Conservation (phyloP, 2,888 invertebrate species). For the Acleris cristana region DNA sequence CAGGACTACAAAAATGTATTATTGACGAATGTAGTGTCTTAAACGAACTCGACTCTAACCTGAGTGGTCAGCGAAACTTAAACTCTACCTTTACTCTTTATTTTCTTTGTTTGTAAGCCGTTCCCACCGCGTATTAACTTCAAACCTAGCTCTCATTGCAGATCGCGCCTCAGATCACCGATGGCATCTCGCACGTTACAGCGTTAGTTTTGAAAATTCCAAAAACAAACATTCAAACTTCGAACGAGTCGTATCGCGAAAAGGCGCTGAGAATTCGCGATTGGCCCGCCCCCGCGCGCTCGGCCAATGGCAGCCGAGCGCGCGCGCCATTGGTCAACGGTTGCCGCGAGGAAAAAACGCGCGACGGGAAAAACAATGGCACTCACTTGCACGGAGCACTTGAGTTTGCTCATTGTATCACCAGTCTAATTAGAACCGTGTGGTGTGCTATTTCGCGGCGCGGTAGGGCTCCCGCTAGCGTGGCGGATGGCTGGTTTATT, state of each 20-base stretch:
- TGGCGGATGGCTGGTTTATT: constrained; percentile 10
- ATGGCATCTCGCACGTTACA: constrained; percentile 24
- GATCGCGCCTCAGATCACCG: constrained; percentile 21
- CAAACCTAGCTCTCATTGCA: constrained; percentile 1
- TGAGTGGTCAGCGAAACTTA: no score
- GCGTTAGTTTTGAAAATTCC: constrained; percentile 55
- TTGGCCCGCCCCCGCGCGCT: constrained; percentile 57
- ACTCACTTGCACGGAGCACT: constrained; percentile 63
- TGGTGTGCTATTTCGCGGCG: constrained; percentile 5
- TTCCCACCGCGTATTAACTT: neutral
- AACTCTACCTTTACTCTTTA: no score
- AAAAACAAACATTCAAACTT: constrained; percentile 57
- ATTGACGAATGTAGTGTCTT: no score
- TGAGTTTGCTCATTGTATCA: constrained; percentile 55
- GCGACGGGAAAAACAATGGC: constrained; percentile 75
- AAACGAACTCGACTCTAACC: no score
- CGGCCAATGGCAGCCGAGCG: constrained; percentile 61
- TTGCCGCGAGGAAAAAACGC: constrained; percentile 61
- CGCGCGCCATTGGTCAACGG: constrained; percentile 61
- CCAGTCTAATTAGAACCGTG: constrained; percentile 47
- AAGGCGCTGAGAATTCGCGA: constrained; percentile 62
- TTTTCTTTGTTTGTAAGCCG: neutral
- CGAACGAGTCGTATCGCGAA: constrained; percentile 48
- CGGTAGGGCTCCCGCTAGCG: constrained; percentile 1
- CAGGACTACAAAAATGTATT: no score